Percentiles rank a stretch among this genome's conserved stretches.
phyloP scores from a whole-genome alignment of 2,797 vertebrate species.

The Takifugu ocellatus region DNA sequence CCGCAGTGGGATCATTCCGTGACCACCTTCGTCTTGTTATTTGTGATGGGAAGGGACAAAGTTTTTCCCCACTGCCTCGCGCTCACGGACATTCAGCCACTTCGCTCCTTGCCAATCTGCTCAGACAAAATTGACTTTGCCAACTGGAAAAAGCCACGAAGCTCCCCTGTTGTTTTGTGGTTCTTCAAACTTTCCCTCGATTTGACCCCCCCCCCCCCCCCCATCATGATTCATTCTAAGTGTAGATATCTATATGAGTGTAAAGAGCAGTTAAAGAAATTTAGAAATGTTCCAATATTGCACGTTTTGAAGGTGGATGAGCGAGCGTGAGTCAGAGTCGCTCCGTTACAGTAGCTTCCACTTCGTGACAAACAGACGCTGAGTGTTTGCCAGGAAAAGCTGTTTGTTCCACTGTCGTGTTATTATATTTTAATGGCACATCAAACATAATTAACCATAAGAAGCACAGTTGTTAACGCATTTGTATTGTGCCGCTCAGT shows the following conservation, averaged over 20 bases:
- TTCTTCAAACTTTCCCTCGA: conserved; percentile 9
- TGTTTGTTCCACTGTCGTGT: conserved; percentile 29
- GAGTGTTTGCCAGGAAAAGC: conserved; percentile 19
- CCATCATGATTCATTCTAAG: conserved; percentile 10
- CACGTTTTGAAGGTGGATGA: conserved; percentile 13
- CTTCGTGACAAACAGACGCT: conserved; percentile 26
- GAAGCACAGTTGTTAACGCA: conserved; percentile 34
- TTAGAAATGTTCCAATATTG: not conserved
- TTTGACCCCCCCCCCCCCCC: not conserved
- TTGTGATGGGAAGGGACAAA: conserved; percentile 44
- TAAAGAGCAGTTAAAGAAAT: conserved; percentile 2
- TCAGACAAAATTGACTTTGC: conserved; percentile 34
- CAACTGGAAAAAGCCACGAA: conserved; percentile 20
- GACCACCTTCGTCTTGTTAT: conserved; percentile 34
- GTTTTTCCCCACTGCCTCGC: conserved; percentile 28
- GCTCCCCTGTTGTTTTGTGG: conserved; percentile 9
- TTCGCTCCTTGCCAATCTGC: conserved; percentile 36
- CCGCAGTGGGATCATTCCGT: conserved; percentile 35
- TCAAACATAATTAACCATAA: conserved; percentile 49
- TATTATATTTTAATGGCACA: conserved; percentile 40
- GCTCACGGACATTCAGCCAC: conserved; percentile 35
- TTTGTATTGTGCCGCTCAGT: conserved; percentile 37
- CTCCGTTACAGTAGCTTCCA: conserved; percentile 9
- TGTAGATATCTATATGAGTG: not conserved
- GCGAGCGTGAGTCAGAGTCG: conserved; percentile 16